Evolutionary conservation across 2,888 invertebrate species (phyloP), one percentile per base, ranked within the genome.

Genomic region (Sarcophaga carnaria): DNA sequence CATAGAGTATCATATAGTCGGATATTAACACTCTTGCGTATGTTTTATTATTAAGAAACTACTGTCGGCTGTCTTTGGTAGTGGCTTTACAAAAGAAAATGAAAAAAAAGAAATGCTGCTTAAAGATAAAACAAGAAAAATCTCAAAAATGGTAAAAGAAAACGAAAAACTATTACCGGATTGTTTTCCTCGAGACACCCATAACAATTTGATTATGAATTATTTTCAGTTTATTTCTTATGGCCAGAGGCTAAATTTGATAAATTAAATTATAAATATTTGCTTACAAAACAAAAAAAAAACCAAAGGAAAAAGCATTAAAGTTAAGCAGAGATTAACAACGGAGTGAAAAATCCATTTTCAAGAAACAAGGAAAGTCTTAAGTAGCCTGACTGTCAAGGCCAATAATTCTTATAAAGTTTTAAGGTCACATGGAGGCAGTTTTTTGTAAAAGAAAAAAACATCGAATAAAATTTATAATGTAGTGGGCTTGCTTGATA

Each of bases 131-230:
- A n/a, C 6, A 62, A 17, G 10, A 54, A 17, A 54, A 54, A 54
- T 3, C 4, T 17, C 54, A 54, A 14, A 62, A 72, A 45, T 45
- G n/a, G 17, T 14, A 70, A 71, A 22, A 63, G 66, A 66, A 79
- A 76, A 37, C 37, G 14, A 47, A 69, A 78, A 81, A 59, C 63
- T 69, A 83, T 79, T 86, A 82, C 66, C 62, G 79, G 79, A 76
- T 76, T 83, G 54, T 83, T 62, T 62, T 75, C 12, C 49, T 62
- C 27, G 47, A 70, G 70, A 72, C 69, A 77, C 45, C 49, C 63
- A 76, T 79, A 83, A 79, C 82, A 80, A 74, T 80, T 74, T 75
- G 67, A 77, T 54, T 67, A 72, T 77, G 80, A 72, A 72, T 80
- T 54, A 83, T 80, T 59, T 64, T n/a, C n/a, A n/a, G n/a, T n/a